Conservation (phyloP, 2,888 invertebrate genomes). For the Tetheella fluctuosa region DNA sequence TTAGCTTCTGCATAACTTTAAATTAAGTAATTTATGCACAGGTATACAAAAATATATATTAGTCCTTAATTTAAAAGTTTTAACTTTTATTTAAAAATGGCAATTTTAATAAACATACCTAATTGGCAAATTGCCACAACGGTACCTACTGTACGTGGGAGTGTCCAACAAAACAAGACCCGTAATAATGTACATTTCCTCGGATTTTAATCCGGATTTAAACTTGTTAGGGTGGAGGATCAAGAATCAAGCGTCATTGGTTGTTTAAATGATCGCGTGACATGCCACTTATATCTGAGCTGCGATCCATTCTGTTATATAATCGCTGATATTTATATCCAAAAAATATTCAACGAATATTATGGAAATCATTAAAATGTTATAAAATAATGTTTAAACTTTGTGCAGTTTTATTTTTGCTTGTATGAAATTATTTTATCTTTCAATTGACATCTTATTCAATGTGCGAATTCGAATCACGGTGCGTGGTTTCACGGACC, state of each 20-base stretch:
- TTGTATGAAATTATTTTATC: no score
- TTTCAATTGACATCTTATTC: no score
- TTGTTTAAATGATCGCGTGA: background rate
- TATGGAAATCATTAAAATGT: no score
- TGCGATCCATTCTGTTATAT: no score
- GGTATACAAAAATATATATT: background rate
- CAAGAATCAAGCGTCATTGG: background rate
- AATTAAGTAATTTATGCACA: constrained; percentile 1
- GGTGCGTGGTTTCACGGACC: no score
- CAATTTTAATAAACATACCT: background rate
- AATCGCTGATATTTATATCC: no score
- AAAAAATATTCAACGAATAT: no score
- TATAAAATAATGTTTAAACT: no score
- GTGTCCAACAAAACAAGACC: background rate
- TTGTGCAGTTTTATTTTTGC: no score
- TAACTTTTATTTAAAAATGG: background rate
- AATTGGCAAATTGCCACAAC: background rate
- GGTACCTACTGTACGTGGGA: background rate
- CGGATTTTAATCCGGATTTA: background rate
- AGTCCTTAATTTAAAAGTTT: background rate
- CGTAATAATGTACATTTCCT: background rate
- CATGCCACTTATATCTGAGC: background rate
- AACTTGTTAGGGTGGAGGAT: background rate
- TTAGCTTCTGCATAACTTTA: background rate
- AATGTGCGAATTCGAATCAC: no score